Percentiles rank a stretch among this genome's conserved stretches.
Conservation (phyloP, 2,888 invertebrate species). For the Anoplius nigerrimus region DNA sequence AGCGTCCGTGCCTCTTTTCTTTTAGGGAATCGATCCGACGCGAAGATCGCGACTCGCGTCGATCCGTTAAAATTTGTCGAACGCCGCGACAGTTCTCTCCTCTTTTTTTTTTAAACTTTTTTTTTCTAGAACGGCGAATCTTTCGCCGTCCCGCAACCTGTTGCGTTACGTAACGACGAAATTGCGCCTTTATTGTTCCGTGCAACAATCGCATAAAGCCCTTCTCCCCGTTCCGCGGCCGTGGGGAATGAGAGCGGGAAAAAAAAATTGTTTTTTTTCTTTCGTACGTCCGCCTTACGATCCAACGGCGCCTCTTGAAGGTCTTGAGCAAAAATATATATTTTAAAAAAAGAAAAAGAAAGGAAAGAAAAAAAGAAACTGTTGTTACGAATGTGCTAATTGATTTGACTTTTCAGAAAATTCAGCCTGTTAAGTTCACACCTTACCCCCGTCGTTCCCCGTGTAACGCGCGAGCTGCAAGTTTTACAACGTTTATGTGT, state of each 20-base stretch:
- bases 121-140: no score
- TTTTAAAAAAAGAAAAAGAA: no score
- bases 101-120: no score
- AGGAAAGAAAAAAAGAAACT: no score
- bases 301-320: neutral
- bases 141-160: no score
- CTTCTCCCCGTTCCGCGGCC: neutral
- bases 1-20: no score
- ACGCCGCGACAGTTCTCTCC: no score
- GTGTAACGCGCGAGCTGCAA: slow-evolving; percentile 42
- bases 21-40: neutral
- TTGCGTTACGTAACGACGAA: slow-evolving; percentile 6
- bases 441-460: slow-evolving; percentile 22
- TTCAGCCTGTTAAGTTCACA: slow-evolving; percentile 45
- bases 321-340: no score
- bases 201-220: neutral
- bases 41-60: no score
- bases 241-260: neutral
- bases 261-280: no score
- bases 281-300: no score
- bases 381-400: slow-evolving; percentile 54
- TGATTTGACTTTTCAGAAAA: slow-evolving; percentile 58
- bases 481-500: slow-evolving; percentile 5
- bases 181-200: slow-evolving; percentile 3
- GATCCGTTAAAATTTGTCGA: no score